Percentiles rank a stretch among this genome's conserved stretches.
These are phyloP conservation scores for Ibidorhyncha struthersii DNA, from an alignment of 2,113 vertebrate genomes.

Conservation along the genomic window DNA sequence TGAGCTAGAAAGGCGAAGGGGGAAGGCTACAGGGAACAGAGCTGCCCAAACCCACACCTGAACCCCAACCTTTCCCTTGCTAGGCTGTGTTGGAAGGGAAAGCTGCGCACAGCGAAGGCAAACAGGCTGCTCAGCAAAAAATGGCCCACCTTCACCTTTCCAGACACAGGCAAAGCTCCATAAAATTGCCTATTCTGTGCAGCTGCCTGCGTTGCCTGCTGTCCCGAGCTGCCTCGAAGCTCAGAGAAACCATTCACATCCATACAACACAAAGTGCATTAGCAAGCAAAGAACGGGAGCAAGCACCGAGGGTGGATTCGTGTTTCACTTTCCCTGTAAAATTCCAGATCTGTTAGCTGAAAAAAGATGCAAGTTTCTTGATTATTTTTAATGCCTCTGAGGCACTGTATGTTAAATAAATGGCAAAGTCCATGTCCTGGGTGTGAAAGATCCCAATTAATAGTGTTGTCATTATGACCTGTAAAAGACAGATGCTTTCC, in stretches of 20 bases:
- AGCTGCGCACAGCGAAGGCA: not conserved
- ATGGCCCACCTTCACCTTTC: not conserved
- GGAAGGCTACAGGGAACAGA: not conserved
- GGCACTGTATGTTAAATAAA: not conserved
- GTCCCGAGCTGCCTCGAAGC: not conserved
- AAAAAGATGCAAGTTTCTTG: not conserved
- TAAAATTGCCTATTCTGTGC: not conserved
- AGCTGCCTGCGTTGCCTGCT: not conserved
- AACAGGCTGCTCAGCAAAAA: not conserved
- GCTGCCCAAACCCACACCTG: not conserved
- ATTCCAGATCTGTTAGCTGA: not conserved
- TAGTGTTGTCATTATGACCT: not conserved
- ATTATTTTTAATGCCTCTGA: not conserved
- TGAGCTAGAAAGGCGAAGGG: not conserved
- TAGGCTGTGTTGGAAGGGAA: not conserved
- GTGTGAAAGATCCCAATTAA: not conserved
- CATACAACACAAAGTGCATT: not conserved
- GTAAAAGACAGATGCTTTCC: not conserved
- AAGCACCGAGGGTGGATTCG: not conserved
- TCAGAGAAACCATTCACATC: not conserved
- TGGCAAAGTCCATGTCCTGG: not conserved
- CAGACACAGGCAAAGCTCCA: not conserved
- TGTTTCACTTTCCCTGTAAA: not conserved
- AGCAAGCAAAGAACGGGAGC: not conserved
- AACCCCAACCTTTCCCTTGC: not conserved